Conservation (phyloP, 2,888 invertebrate genomes). For the Dryocosmus kuriphilus region DNA sequence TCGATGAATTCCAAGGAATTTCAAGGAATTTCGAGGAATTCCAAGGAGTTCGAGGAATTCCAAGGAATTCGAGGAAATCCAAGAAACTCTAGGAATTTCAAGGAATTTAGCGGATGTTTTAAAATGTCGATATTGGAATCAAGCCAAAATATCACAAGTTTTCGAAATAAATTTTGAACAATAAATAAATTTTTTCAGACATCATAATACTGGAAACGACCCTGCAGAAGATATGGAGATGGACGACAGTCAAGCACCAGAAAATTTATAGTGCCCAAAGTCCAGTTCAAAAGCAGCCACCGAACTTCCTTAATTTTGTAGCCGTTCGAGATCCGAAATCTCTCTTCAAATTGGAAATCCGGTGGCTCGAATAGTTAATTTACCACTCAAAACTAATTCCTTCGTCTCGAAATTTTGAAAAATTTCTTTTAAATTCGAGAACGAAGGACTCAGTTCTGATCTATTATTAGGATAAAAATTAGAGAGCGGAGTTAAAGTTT, state of each 20-base stretch:
- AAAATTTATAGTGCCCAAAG: constrained; percentile 68
- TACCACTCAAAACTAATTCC: constrained; percentile 15
- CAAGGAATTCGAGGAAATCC: no score
- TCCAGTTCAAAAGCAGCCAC: constrained; percentile 58
- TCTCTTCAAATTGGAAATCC: background rate
- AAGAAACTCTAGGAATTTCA: no score
- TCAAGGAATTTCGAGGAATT: no score
- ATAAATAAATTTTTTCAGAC: constrained; percentile 60
- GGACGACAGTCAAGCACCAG: constrained; percentile 70
- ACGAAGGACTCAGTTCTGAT: constrained; percentile 30
- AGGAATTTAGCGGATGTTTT: no score
- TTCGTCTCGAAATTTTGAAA: background rate
- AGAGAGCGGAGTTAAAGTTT: background rate
- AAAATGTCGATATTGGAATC: no score
- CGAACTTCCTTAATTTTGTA: constrained; percentile 49
- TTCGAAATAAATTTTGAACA: no score
- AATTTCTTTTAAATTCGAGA: background rate
- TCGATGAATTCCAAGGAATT: no score
- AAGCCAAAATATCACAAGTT: no score
- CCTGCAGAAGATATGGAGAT: constrained; percentile 72
- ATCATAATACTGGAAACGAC: constrained; percentile 66
- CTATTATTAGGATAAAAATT: constrained; percentile 20
- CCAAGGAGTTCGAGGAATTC: no score
- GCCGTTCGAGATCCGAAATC: background rate
- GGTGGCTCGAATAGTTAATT: constrained; percentile 37